phyloP scores from a whole-genome alignment of 2,797 vertebrate genomes.

The Coendou prehensilis region DNA sequence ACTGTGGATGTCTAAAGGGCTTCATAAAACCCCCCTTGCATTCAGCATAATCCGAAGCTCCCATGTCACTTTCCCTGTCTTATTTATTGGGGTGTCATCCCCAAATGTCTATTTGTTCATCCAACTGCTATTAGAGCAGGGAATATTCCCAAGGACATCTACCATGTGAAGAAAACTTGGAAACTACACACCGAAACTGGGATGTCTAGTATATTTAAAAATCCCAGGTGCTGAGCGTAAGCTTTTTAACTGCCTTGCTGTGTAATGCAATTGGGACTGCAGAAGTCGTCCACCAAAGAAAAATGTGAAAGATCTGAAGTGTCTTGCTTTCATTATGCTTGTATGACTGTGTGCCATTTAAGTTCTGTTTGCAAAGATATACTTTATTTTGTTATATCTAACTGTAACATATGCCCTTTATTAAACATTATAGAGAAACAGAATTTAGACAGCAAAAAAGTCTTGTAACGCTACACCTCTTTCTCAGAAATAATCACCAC shows the following conservation, averaged over 20 bases:
- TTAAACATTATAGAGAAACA: neutral
- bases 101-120: neutral
- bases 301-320: constrained; percentile 31
- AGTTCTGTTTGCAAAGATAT: constrained; percentile 9
- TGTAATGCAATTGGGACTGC: neutral
- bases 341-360: neutral
- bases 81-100: neutral
- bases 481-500: constrained; percentile 31
- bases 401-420: neutral
- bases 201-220: neutral
- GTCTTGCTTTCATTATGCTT: constrained; percentile 7
- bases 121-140: neutral
- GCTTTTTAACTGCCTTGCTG: neutral
- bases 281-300: constrained; percentile 27
- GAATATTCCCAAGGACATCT: neutral
- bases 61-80: constrained; percentile 3
- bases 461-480: neutral
- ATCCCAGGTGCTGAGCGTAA: neutral
- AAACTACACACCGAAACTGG: neutral
- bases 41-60: neutral
- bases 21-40: neutral
- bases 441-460: neutral
- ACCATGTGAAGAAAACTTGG: neutral
- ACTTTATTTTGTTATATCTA: neutral
- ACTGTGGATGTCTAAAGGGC: neutral